phyloP scores from a whole-genome alignment of 2,113 vertebrate genomes.

The Pseudonaja textilis region DNA sequence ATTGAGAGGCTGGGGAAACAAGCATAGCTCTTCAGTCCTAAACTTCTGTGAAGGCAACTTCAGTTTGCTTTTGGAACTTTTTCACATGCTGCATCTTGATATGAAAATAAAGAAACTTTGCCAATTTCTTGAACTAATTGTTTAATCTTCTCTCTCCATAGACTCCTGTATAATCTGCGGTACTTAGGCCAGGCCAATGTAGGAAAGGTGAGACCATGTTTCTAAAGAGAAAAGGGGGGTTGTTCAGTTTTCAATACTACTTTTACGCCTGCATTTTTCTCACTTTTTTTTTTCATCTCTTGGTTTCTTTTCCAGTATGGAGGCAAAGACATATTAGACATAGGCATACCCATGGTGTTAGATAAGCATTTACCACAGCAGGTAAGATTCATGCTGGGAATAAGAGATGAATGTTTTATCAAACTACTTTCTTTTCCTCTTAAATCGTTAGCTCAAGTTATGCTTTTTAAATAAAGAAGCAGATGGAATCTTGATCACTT shows the following conservation, averaged over 20 bases:
- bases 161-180: constrained; percentile 74
- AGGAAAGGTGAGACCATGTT: constrained; percentile 69
- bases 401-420: not conserved
- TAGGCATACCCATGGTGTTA: constrained; percentile 68
- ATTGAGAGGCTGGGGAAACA: not conserved
- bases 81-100: not conserved
- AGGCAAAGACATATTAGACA: constrained; percentile 77
- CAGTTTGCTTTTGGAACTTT: not conserved
- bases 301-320: constrained; percentile 66
- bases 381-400: constrained; percentile 50
- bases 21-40: not conserved
- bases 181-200: constrained; percentile 72
- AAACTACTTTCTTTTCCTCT: not conserved
- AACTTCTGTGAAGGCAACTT: not conserved
- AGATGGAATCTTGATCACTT: not conserved
- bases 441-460: not conserved
- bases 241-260: not conserved
- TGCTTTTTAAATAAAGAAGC: not conserved
- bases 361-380: constrained; percentile 50
- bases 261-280: not conserved
- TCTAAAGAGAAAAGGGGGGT: rapidly evolving
- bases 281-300: rapidly evolving
- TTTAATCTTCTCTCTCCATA: constrained; percentile 38
- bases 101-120: not conserved
- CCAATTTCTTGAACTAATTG: not conserved